A percentile compares a stretch with the other conserved stretches of the same genome.
phyloP scores from a whole-genome alignment of 2,113 vertebrate genomes.

The Crocuta crocuta region DNA sequence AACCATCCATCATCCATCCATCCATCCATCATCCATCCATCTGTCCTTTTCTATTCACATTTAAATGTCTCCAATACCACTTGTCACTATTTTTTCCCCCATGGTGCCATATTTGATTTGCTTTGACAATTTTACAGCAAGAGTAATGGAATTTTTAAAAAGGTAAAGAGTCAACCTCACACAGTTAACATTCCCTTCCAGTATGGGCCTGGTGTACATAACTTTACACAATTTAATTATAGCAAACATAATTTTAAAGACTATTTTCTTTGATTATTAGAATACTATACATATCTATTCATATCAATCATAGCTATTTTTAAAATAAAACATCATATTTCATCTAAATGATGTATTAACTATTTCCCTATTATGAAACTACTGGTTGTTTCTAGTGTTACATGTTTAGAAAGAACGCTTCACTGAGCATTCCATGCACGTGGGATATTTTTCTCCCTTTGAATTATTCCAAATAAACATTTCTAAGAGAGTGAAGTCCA shows the following conservation, averaged over 20 bases:
- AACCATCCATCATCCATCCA: not conserved
- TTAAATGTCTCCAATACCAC: not conserved
- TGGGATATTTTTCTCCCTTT: not conserved
- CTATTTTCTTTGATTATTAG: constrained; percentile 35
- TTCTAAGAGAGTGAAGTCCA: not conserved
- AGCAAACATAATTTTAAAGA: constrained; percentile 36
- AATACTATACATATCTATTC: not conserved
- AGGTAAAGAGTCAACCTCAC: not conserved
- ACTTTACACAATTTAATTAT: not conserved
- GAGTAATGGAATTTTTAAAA: not conserved
- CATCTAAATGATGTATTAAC: not conserved
- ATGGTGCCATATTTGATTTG: not conserved
- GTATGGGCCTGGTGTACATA: not conserved
- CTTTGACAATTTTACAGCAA: not conserved
- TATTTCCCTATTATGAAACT: not conserved
- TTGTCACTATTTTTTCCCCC: not conserved
- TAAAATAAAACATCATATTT: constrained; percentile 25
- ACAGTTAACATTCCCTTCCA: not conserved
- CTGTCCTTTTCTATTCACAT: not conserved
- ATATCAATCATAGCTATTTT: not conserved
- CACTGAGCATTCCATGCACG: not conserved
- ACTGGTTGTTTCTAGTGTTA: not conserved
- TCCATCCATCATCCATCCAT: no score
- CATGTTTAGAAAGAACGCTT: not conserved
- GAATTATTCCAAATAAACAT: not conserved